A percentile compares a stretch with the other conserved stretches of the same genome.
phyloP scores from a whole-genome alignment of 2,888 invertebrate species.

The Nephrotoma guestfalica region DNA sequence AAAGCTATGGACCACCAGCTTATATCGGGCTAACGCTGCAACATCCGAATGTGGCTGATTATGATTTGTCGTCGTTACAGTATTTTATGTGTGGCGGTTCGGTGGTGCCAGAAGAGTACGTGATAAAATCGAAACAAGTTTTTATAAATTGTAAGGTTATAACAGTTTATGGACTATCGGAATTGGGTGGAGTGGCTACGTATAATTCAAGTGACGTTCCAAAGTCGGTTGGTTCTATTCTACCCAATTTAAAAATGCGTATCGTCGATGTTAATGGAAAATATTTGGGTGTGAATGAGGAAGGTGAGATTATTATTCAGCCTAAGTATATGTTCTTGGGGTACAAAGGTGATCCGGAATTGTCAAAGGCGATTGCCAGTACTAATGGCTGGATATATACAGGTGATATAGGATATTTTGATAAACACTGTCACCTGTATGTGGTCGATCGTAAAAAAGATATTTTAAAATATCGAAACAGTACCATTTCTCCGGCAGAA shows the following conservation, averaged over 20 bases:
- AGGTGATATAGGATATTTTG: conserved; percentile 30
- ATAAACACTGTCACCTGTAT: conserved; percentile 14
- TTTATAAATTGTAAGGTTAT: not conserved
- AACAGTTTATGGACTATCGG: not conserved
- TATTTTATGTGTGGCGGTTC: not conserved
- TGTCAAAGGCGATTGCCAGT: conserved; percentile 21
- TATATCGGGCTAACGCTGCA: not conserved
- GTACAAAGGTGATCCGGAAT: conserved; percentile 3
- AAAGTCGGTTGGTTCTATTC: not conserved
- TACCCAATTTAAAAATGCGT: not conserved
- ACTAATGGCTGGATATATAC: conserved; percentile 27
- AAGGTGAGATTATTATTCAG: not conserved
- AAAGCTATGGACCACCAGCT: not conserved
- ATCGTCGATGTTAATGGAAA: not conserved
- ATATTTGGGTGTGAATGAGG: not conserved
- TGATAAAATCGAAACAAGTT: not conserved
- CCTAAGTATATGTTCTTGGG: not conserved
- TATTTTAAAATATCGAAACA: too few relatives aligned
- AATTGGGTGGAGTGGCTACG: not conserved
- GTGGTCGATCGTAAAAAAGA: too few relatives aligned
- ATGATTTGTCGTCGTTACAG: not conserved
- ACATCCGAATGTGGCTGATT: not conserved
- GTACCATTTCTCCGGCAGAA: too few relatives aligned
- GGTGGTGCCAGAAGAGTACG: not conserved
- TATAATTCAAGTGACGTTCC: not conserved